A percentile compares a stretch with the other conserved stretches of the same genome.
These are phyloP conservation scores for Crocuta crocuta DNA, from an alignment of 2,113 vertebrate species.

Conservation along the genomic window DNA sequence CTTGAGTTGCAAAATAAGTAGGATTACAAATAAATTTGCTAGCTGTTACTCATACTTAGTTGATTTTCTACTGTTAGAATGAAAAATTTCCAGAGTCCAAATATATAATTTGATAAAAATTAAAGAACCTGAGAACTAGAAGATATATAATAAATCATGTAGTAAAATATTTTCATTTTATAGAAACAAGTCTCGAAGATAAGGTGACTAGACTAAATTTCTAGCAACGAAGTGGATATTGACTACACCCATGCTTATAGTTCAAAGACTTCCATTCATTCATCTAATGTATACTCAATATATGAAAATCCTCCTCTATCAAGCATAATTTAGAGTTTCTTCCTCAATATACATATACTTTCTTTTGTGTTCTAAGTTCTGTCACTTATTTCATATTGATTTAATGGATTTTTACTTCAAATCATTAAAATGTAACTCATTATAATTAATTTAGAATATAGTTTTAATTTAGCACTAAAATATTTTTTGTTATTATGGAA, in stretches of 20 bases:
- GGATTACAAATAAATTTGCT: conserved; percentile 34
- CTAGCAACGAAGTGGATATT: neutral
- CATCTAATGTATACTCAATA: neutral
- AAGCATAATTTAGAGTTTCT: neutral
- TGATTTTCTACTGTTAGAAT: conserved; percentile 56
- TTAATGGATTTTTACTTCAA: conserved; percentile 13
- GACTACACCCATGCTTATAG: neutral
- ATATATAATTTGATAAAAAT: conserved; percentile 31
- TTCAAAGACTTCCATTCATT: neutral
- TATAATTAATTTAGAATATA: neutral
- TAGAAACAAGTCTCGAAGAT: neutral
- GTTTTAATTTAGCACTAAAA: neutral
- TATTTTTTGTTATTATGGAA: neutral
- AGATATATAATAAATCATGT: neutral
- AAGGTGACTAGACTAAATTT: neutral
- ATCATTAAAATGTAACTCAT: neutral
- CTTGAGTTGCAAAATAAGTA: conserved; percentile 38
- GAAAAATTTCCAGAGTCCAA: neutral
- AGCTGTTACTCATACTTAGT: conserved; percentile 2
- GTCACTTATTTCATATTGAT: neutral
- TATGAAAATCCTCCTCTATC: neutral
- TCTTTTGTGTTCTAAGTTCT: neutral
- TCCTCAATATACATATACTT: neutral
- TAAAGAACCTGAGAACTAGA: neutral
- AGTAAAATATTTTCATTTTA: neutral